Evolutionary conservation across 2,888 invertebrate species (phyloP).

Genomic region (Antitype chi): DNA sequence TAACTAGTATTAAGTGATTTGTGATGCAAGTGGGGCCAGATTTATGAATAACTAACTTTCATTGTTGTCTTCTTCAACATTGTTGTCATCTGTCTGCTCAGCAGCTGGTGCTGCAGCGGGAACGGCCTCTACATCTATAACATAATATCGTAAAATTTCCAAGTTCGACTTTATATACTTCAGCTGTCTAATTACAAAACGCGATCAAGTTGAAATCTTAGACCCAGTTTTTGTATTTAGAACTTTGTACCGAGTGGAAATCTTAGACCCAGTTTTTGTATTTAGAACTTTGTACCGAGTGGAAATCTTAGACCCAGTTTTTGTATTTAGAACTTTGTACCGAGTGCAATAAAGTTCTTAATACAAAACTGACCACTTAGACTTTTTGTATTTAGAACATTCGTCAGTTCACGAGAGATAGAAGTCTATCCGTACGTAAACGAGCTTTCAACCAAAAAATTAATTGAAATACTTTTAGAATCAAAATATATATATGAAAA

Average conservation of each 20-base stretch:
- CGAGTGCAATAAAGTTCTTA: no score
- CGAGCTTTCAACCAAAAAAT: neutral
- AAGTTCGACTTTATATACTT: neutral
- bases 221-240: neutral
- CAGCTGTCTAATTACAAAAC: neutral
- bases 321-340: neutral
- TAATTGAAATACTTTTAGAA: no score
- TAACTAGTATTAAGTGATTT: neutral
- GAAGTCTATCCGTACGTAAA: neutral
- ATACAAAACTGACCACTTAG: no score
- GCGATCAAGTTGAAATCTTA: neutral
- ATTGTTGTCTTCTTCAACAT: constrained; percentile 45
- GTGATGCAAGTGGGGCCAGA: neutral
- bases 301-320: neutral
- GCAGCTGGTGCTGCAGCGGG: constrained; percentile 21
- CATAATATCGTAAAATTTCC: constrained; percentile 12
- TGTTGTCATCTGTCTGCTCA: constrained; percentile 43
- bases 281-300: neutral
- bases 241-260: neutral
- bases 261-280: neutral
- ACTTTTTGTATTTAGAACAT: no score
- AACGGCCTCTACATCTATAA: constrained; percentile 48
- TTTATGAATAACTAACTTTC: constrained; percentile 34
- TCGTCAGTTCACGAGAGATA: neutral
- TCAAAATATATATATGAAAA: no score